Evolutionary conservation across 92 coral and sea anemone genomes (phyloP).

Genomic region (Phenganax marumi): DNA sequence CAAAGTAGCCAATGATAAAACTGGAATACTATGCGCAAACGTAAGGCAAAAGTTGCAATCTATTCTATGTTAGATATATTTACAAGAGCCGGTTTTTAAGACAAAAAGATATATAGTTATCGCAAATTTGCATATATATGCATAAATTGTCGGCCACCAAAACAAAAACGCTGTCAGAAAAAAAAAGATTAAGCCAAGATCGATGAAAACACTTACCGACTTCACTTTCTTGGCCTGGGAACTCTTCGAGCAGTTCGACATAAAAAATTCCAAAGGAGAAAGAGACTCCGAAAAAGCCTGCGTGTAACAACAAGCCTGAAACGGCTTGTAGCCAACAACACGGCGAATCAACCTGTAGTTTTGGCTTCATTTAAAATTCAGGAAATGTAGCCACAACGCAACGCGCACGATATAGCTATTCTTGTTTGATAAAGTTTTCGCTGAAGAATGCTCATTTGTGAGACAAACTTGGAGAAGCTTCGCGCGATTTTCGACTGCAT

Average conservation of each 20-base stretch:
- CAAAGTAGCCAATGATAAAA: too few relatives aligned
- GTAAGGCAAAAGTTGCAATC: too few relatives aligned
- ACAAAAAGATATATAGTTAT: not conserved
- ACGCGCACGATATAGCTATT: too few relatives aligned
- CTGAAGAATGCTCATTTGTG: too few relatives aligned
- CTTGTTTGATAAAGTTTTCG: too few relatives aligned
- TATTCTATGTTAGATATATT: too few relatives aligned
- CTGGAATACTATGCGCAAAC: too few relatives aligned
- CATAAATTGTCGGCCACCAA: conserved; percentile 17
- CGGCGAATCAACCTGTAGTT: conserved; percentile 27
- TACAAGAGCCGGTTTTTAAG: too few relatives aligned
- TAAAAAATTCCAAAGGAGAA: conserved; percentile 77
- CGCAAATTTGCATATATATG: not conserved
- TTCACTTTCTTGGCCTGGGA: conserved; percentile 70
- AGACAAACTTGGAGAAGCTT: too few relatives aligned
- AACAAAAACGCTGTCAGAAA: conserved; percentile 24
- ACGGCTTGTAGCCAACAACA: conserved; percentile 76
- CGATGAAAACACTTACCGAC: conserved; percentile 57
- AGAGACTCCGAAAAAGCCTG: conserved; percentile 61
- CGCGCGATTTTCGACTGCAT: too few relatives aligned
- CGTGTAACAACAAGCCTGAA: conserved; percentile 61
- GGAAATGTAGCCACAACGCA: too few relatives aligned
- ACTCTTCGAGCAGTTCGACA: conserved; percentile 72
- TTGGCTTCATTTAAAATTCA: not conserved
- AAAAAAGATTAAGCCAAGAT: not conserved